These are phyloP conservation scores for Palloptera scutellata DNA, from an alignment of 2,888 invertebrate species.

Conservation along the genomic window DNA sequence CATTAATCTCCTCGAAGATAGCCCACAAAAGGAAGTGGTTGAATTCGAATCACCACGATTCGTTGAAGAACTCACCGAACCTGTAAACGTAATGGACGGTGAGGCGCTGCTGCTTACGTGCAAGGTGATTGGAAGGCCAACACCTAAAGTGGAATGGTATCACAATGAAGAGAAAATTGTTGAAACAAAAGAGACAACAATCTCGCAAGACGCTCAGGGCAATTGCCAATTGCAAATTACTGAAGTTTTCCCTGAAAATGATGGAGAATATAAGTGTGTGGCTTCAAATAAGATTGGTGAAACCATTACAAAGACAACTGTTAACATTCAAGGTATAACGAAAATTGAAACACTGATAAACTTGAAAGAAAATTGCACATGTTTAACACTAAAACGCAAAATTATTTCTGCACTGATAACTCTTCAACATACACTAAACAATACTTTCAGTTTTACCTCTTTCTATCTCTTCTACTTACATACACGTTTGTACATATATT, in stretches of 20 bases:
- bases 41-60: constrained; percentile 80
- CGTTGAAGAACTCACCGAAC: constrained; percentile 72
- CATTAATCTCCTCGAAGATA: constrained; percentile 69
- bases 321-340: constrained; percentile 81
- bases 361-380: too few relatives aligned
- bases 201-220: constrained; percentile 80
- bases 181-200: constrained; percentile 79
- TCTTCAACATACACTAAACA: background rate
- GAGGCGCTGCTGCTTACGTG: constrained; percentile 81
- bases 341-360: background rate
- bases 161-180: constrained; percentile 75
- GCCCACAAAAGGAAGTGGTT: constrained; percentile 67
- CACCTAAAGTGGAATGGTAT: constrained; percentile 82
- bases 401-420: background rate
- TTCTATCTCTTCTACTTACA: too few relatives aligned
- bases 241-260: constrained; percentile 91
- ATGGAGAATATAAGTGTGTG: constrained; percentile 84
- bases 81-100: constrained; percentile 87
- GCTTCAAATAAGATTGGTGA: constrained; percentile 86
- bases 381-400: constrained; percentile 4
- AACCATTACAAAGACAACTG: constrained; percentile 77
- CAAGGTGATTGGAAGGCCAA: constrained; percentile 78
- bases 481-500: too few relatives aligned
- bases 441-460: too few relatives aligned
- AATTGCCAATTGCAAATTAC: constrained; percentile 80